phyloP scores from a whole-genome alignment of 2,888 invertebrate genomes.

The Heliconius cydno region DNA sequence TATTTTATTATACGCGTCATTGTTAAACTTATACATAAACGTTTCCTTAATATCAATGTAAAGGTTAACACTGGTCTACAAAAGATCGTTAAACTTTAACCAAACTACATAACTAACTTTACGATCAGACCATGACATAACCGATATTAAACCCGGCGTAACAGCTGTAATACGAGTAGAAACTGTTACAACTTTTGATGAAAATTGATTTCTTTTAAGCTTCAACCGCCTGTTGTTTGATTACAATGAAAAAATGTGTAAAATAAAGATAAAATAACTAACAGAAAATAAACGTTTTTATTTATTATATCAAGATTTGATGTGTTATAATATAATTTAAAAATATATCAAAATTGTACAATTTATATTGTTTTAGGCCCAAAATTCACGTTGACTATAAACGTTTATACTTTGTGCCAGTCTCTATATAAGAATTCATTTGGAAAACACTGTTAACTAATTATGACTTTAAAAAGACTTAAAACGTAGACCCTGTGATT shows the following conservation, averaged over 20 bases:
- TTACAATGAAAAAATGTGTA: not conserved
- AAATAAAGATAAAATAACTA: not conserved
- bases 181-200: constrained; percentile 17
- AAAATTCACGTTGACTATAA: too few species aligned
- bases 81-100: constrained; percentile 6
- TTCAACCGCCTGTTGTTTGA: not conserved
- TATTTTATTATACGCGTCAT: too few species aligned
- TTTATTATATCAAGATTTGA: too few species aligned
- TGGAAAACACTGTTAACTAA: too few species aligned
- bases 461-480: too few species aligned
- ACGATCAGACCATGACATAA: constrained; percentile 16
- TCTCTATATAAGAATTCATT: too few species aligned
- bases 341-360: too few species aligned
- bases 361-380: too few species aligned
- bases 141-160: constrained; percentile 20
- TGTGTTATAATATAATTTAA: too few species aligned
- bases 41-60: not conserved
- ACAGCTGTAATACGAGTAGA: constrained; percentile 16
- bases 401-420: too few species aligned
- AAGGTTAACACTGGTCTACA: not conserved
- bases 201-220: constrained; percentile 9
- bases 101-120: constrained; percentile 16
- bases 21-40: not conserved
- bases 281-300: too few species aligned
- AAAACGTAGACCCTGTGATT: too few species aligned